Evolutionary conservation across 2,113 vertebrate species (phyloP).

Genomic region (Madoqua kirkii): DNA sequence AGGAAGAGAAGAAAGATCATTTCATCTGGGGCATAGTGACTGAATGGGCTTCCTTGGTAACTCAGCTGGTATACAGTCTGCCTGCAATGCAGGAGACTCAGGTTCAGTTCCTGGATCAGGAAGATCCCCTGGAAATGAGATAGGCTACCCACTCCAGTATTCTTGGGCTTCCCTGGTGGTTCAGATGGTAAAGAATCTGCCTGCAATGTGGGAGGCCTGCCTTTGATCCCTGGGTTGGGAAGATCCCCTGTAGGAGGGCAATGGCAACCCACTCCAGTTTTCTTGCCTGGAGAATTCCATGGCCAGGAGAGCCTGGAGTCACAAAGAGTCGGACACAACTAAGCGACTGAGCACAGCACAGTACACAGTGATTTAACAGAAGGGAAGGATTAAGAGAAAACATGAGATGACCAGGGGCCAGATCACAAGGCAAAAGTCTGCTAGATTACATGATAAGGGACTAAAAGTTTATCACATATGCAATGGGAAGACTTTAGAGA

Average conservation of each 20-base stretch:
- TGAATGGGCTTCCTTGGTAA: not conserved
- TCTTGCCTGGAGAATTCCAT: not conserved
- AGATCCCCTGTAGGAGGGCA: not conserved
- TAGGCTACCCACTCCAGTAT: not conserved
- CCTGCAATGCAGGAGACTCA: not conserved
- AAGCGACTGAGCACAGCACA: not conserved
- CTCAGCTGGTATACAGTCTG: not conserved
- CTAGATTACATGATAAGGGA: not conserved
- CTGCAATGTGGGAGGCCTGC: not conserved
- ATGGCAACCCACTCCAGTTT: not conserved
- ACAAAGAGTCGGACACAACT: not conserved
- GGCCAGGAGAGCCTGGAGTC: not conserved
- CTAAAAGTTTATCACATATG: not conserved
- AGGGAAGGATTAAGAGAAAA: not conserved
- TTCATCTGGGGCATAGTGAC: not conserved
- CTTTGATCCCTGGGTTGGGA: not conserved
- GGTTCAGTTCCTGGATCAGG: not conserved
- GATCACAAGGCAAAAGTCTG: not conserved
- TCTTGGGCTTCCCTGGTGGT: not conserved
- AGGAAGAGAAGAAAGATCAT: not conserved
- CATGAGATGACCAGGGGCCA: not conserved
- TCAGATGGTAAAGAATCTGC: not conserved
- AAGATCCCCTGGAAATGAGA: not conserved
- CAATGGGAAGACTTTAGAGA: not conserved
- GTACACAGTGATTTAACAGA: not conserved